A percentile compares a stretch with the other conserved stretches of the same genome.
These are phyloP conservation scores for Gobionotothen gibberifrons DNA, from an alignment of 2,797 vertebrate species.

Conservation along the genomic window DNA sequence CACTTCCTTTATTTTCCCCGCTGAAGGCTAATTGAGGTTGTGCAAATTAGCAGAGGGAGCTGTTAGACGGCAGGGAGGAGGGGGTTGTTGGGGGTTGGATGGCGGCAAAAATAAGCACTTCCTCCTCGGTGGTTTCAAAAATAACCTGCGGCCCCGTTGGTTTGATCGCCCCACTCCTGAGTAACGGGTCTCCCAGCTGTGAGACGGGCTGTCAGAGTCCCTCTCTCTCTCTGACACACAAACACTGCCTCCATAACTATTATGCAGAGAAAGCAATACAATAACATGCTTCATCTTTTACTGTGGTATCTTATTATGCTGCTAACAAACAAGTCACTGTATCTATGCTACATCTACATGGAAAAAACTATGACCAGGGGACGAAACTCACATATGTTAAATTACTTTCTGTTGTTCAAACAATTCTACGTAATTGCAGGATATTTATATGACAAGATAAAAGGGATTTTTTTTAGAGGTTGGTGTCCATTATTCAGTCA, in stretches of 20 bases:
- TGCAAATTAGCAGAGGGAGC: slow-evolving; percentile 73
- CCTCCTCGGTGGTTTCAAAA: slow-evolving; percentile 58
- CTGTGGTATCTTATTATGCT: background rate
- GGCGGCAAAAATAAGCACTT: slow-evolving; percentile 52
- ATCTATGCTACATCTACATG: no score
- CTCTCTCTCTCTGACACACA: slow-evolving; percentile 27
- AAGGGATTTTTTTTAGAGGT: no score
- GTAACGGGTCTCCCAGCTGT: slow-evolving; percentile 70
- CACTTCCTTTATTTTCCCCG: slow-evolving; percentile 66
- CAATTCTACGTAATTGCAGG: no score
- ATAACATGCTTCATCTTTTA: slow-evolving; percentile 12
- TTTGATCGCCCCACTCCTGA: slow-evolving; percentile 53
- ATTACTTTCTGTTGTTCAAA: no score
- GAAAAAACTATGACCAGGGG: background rate
- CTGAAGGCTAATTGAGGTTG: slow-evolving; percentile 75
- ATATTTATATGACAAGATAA: no score
- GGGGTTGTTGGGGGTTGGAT: background rate
- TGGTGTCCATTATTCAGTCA: background rate
- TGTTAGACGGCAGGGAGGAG: slow-evolving; percentile 47
- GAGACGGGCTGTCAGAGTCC: slow-evolving; percentile 57
- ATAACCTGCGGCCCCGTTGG: slow-evolving; percentile 62
- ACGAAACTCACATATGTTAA: no score
- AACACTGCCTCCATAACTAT: background rate
- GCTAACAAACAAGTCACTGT: background rate
- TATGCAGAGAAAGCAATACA: background rate